phyloP scores from a whole-genome alignment of 1,140 invertebrate species.

The Pseudomyrmex gracilis region DNA sequence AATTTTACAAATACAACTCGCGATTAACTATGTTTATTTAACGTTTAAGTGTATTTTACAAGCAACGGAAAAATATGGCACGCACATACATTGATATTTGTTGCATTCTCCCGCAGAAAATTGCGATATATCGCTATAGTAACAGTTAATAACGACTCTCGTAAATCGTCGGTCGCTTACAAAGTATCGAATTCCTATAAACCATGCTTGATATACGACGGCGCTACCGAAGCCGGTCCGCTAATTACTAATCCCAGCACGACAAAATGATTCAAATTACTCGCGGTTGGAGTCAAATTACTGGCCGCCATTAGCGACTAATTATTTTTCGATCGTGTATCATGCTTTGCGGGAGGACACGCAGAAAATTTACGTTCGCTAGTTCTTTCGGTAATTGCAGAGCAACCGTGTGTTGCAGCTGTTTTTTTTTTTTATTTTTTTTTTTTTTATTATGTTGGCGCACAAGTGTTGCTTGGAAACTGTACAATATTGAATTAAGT shows the following conservation, averaged over 20 bases:
- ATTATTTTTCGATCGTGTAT: slow-evolving; percentile 67
- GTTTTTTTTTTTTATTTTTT: slow-evolving; percentile 51
- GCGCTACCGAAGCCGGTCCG: slow-evolving; percentile 13
- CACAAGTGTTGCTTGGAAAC: too few relatives aligned
- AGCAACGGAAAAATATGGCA: not conserved
- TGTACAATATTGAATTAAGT: too few relatives aligned
- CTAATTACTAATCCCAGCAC: slow-evolving; percentile 63
- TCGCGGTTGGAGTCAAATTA: not conserved
- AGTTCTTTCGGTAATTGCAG: slow-evolving; percentile 62
- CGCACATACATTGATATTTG: not conserved
- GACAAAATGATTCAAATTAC: slow-evolving; percentile 64
- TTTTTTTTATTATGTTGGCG: too few relatives aligned
- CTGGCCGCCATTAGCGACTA: slow-evolving; percentile 57
- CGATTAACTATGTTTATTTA: too few relatives aligned
- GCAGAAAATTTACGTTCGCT: slow-evolving; percentile 59
- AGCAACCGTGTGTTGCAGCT: slow-evolving; percentile 52
- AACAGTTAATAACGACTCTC: slow-evolving; percentile 37
- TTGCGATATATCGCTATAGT: not conserved
- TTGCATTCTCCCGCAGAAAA: not conserved
- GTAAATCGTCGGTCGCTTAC: slow-evolving; percentile 25
- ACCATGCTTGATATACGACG: slow-evolving; percentile 36
- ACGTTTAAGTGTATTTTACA: not conserved
- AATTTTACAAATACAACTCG: too few relatives aligned
- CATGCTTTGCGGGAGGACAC: slow-evolving; percentile 34
- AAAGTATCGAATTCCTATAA: slow-evolving; percentile 51